phyloP scores from a whole-genome alignment of 2,113 vertebrate genomes.

The Bufo bufo region DNA sequence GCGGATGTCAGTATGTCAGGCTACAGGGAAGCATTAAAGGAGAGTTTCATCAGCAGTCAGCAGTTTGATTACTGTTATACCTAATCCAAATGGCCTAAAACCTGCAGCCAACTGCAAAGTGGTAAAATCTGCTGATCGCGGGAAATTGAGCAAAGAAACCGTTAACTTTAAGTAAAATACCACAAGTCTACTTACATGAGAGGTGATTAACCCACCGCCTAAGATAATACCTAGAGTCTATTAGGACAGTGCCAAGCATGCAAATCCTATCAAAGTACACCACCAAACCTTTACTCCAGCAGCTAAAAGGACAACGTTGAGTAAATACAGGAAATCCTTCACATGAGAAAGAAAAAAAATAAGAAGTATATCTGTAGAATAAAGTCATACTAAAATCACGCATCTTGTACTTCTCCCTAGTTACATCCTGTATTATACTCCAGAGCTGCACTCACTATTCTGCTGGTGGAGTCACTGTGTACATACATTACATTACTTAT shows the following conservation, averaged over 20 bases:
- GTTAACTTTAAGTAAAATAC: constrained; percentile 49
- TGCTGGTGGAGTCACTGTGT: no score
- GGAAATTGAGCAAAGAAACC: constrained; percentile 27
- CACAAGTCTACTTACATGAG: neutral
- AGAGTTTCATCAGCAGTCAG: constrained; percentile 32
- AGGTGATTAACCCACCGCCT: constrained; percentile 28
- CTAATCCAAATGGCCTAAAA: constrained; percentile 50
- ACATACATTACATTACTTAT: no score
- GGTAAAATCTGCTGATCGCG: constrained; percentile 50
- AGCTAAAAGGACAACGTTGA: neutral
- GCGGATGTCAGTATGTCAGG: constrained; percentile 15
- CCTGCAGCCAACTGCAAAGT: constrained; percentile 37
- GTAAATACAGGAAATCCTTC: neutral
- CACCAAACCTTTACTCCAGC: neutral
- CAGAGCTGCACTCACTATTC: no score
- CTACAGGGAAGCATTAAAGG: constrained; percentile 42
- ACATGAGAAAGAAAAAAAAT: neutral
- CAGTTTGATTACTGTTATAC: constrained; percentile 43
- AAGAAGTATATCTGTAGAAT: neutral
- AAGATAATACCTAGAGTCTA: constrained; percentile 1
- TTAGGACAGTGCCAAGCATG: neutral
- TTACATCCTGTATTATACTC: no score
- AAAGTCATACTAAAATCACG: no score
- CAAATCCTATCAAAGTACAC: neutral
- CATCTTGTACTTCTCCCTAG: no score